Evolutionary conservation across 2,797 vertebrate species (phyloP), one percentile per base, ranked within the genome.

Genomic region (Dallia pectoralis): DNA sequence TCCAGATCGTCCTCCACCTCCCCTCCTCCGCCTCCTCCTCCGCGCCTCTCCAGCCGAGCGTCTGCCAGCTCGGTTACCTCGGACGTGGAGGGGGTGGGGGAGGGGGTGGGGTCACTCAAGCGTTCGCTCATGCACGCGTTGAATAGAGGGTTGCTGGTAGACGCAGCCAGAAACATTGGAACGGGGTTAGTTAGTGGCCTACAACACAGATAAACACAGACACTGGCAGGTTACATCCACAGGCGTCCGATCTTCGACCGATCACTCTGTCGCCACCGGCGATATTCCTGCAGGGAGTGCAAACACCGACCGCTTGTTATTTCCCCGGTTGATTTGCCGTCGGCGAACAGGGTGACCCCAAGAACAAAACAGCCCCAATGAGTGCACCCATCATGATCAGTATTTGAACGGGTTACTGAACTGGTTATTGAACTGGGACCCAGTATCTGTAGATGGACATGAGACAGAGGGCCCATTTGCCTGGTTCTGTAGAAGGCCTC

Each of bases 121-220:
- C 96, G 96, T 92, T 97, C 94, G 91, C 96, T 98, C 97, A 98
- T 98, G 96, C 98, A 99, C 91, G 96, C 95, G 94, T 95, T 96
- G 94, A 99, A 99, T 95, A 99, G 94, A 92, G 95, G 95, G 94
- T 96, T 96, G 95, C 97, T 98, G 95, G 93, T 59, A 27, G 53
- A 25, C 94, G 93, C 94, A 96, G 94, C 96, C 97, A 95, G 95
- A 96, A 94, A 95, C 91, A 97, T 90, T 95, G 94, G 95, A 95
- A 94, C 94, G 93, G 91, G 93, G 95, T 97, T 96, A 97, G 97
- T 22, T 25, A 59, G 53, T 59, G 53, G 53, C 22, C 53, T 96
- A 93, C 91, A 91, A 95, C 91, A 93, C 61, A 93, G 93, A 95
- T 89, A 96, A 82, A 94, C 93, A 86, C 78, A 91, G 89, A 95